Percentiles rank a stretch among this genome's conserved stretches.
Conservation (phyloP, 2,888 invertebrate species). For the Euphydryas editha region DNA sequence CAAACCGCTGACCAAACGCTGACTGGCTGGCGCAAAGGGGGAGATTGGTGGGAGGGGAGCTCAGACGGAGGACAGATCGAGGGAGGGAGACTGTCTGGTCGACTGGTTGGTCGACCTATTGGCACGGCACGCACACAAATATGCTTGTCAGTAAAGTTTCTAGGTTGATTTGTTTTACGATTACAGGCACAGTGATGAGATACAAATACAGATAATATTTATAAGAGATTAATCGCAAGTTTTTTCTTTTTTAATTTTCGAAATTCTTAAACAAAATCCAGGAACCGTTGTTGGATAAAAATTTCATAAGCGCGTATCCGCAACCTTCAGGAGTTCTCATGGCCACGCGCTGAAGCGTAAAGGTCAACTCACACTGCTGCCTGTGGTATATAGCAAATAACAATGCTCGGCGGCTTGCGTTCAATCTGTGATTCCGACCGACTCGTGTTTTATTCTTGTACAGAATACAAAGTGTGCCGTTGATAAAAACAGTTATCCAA, state of each 20-base stretch:
- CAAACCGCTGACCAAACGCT: constrained; percentile 61
- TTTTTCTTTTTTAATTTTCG: neutral
- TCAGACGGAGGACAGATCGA: constrained; percentile 72
- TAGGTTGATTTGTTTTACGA: constrained; percentile 65
- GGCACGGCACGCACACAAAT: constrained; percentile 70
- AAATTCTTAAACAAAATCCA: constrained; percentile 13
- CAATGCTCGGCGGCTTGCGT: constrained; percentile 55
- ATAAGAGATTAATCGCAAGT: constrained; percentile 3
- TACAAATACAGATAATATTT: constrained; percentile 26
- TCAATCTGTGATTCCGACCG: constrained; percentile 30
- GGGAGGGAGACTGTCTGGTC: constrained; percentile 79
- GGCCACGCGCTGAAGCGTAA: constrained; percentile 73
- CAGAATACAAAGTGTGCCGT: constrained; percentile 43
- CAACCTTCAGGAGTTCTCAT: constrained; percentile 77
- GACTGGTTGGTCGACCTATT: constrained; percentile 83
- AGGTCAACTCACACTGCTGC: constrained; percentile 67
- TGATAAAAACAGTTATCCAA: constrained; percentile 51
- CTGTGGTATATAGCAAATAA: constrained; percentile 52
- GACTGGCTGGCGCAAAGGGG: constrained; percentile 70
- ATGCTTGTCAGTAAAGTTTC: constrained; percentile 63
- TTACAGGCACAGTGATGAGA: constrained; percentile 50
- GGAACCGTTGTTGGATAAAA: constrained; percentile 19
- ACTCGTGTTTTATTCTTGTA: constrained; percentile 15
- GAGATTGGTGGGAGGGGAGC: constrained; percentile 57
- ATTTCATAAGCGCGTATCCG: constrained; percentile 49